Evolutionary conservation across 1,140 invertebrate genomes (phyloP).

Genomic region (Archivesica marissinica): DNA sequence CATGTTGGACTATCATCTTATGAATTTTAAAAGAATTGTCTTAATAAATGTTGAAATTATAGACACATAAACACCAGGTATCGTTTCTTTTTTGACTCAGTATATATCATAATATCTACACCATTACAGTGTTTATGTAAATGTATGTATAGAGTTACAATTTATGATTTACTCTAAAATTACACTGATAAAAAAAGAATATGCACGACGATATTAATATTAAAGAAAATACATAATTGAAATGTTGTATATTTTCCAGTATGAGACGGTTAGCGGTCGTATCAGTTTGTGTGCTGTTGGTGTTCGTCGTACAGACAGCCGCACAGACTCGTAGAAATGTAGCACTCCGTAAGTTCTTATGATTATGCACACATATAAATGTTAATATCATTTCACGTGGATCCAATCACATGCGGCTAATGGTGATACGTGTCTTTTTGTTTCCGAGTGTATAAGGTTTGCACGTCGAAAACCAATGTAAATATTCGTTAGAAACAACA

Average conservation of each 20-base stretch:
- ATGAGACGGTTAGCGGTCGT: neutral
- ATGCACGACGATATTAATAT: too few species aligned
- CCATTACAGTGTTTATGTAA: too few species aligned
- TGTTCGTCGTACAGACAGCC: neutral
- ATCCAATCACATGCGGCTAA: neutral
- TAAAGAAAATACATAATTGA: too few species aligned
- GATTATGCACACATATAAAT: neutral
- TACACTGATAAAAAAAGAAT: too few species aligned
- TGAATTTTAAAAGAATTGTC: too few species aligned
- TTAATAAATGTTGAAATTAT: too few species aligned
- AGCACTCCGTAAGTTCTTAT: neutral
- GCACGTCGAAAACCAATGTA: neutral
- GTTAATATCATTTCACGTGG: neutral
- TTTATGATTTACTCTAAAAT: too few species aligned
- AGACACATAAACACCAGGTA: too few species aligned
- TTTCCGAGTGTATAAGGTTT: neutral
- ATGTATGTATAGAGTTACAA: too few species aligned
- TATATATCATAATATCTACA: too few species aligned
- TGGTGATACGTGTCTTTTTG: neutral
- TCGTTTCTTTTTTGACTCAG: too few species aligned
- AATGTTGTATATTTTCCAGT: neutral
- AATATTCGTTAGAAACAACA: neutral
- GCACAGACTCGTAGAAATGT: constrained; percentile 29
- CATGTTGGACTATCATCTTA: too few species aligned
- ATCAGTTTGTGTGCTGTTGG: neutral